Conservation (phyloP, 2,113 vertebrate genomes). For the Myotis davidii region DNA sequence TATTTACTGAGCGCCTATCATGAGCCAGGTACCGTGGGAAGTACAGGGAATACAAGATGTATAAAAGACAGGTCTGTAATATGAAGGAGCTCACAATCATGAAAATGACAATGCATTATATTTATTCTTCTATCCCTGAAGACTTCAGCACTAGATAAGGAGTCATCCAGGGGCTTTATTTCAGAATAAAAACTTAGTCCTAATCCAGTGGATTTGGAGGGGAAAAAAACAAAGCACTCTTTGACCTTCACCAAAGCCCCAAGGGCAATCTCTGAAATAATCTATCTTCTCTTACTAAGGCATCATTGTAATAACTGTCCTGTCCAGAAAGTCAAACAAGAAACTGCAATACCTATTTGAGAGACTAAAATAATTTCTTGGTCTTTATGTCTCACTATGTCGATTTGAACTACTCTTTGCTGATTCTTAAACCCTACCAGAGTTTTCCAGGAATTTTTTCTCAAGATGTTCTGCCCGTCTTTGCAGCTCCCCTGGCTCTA, state of each 20-base stretch:
- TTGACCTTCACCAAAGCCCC: neutral
- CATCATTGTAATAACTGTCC: neutral
- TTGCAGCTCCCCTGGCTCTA: constrained; percentile 84
- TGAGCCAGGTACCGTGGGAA: neutral
- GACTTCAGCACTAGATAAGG: neutral
- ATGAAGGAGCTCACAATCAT: neutral
- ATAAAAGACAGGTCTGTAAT: constrained; percentile 6
- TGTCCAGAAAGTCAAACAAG: neutral
- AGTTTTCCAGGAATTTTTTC: constrained; percentile 79
- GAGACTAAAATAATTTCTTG: neutral
- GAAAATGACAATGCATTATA: constrained; percentile 7
- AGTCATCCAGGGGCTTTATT: neutral
- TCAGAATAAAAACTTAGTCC: constrained; percentile 36
- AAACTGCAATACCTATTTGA: neutral
- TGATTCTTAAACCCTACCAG: neutral
- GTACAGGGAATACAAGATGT: neutral
- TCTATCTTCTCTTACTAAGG: neutral
- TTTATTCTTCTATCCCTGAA: neutral
- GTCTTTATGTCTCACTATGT: neutral
- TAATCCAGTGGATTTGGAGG: neutral
- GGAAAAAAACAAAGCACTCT: neutral
- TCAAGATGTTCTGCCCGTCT: constrained; percentile 85
- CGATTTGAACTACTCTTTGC: neutral
- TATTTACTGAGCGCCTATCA: neutral
- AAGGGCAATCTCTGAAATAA: neutral